phyloP scores from a whole-genome alignment of 37 sponge, comb jelly and placozoan species.

The Cliona cf. orientalis region DNA sequence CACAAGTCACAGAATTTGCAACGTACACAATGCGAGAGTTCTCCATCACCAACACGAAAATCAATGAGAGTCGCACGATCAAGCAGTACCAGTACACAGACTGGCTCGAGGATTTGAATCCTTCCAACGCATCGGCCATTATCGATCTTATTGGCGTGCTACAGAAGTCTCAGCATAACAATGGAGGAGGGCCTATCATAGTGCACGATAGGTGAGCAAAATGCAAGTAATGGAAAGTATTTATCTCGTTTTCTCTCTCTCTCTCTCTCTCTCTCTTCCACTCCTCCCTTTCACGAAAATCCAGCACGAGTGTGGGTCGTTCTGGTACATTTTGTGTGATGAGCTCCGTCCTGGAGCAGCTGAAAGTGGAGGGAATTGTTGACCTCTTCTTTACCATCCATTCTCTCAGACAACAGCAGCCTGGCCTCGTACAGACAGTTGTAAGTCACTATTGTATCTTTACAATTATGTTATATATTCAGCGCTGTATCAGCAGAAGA shows the following conservation, averaged over 20 bases:
- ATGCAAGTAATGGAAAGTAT: neutral
- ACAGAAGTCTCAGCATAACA: slow-evolving; percentile 67
- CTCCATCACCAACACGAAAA: slow-evolving; percentile 72
- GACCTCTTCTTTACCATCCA: slow-evolving; percentile 78
- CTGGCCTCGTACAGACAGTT: slow-evolving; percentile 66
- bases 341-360: slow-evolving; percentile 69
- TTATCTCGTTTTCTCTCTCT: neutral
- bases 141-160: slow-evolving; percentile 71
- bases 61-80: slow-evolving; percentile 58
- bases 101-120: slow-evolving; percentile 59
- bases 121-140: slow-evolving; percentile 35
- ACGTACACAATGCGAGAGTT: slow-evolving; percentile 70
- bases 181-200: slow-evolving; percentile 77
- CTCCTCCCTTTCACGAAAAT: neutral
- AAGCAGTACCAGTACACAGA: slow-evolving; percentile 77
- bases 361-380: slow-evolving; percentile 79
- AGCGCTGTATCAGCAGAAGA: too few species aligned
- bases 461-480: too few species aligned
- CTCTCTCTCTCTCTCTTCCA: neutral
- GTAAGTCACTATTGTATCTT: too few species aligned
- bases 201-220: slow-evolving; percentile 82
- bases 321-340: slow-evolving; percentile 72
- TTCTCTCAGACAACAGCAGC: slow-evolving; percentile 74
- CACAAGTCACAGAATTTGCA: slow-evolving; percentile 9
- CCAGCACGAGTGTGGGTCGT: slow-evolving; percentile 76